Conservation (phyloP, 2,113 vertebrate genomes). For the Archilochus colubris region DNA sequence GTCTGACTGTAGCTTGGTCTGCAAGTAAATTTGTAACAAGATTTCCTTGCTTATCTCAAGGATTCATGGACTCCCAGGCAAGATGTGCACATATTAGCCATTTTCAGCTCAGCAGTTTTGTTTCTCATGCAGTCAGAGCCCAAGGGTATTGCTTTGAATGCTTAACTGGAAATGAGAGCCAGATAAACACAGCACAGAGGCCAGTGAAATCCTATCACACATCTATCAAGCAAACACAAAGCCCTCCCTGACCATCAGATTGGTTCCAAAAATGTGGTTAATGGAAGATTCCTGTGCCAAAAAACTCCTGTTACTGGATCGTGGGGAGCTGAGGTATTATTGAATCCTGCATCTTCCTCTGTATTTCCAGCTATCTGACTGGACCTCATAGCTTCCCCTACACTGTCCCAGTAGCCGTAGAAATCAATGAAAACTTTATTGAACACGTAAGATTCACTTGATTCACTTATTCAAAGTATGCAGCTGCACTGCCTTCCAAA, state of each 20-base stretch:
- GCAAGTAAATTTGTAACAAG: not conserved
- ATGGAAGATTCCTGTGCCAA: slow-evolving; percentile 6
- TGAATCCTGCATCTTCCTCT: not conserved
- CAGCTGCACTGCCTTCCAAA: not conserved
- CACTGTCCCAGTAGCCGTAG: not conserved
- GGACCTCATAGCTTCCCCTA: not conserved
- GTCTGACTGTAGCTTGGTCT: not conserved
- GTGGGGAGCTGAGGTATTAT: not conserved
- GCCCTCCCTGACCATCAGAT: not conserved
- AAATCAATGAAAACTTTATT: not conserved
- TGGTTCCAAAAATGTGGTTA: slow-evolving; percentile 35
- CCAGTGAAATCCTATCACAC: slow-evolving; percentile 30
- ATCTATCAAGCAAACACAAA: slow-evolving; percentile 18
- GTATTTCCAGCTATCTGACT: not conserved
- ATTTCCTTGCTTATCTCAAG: not conserved
- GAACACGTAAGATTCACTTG: not conserved
- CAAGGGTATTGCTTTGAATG: slow-evolving; percentile 6
- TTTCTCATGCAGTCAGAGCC: slow-evolving; percentile 36
- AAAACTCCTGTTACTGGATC: slow-evolving; percentile 5
- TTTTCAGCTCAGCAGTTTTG: not conserved
- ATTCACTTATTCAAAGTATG: slow-evolving; percentile 16
- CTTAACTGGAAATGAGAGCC: slow-evolving; percentile 15
- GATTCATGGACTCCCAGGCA: not conserved
- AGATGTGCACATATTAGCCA: not conserved
- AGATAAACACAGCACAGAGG: slow-evolving; percentile 26